phyloP scores from a whole-genome alignment of 2,113 vertebrate species.

The Burhinus bistriatus region DNA sequence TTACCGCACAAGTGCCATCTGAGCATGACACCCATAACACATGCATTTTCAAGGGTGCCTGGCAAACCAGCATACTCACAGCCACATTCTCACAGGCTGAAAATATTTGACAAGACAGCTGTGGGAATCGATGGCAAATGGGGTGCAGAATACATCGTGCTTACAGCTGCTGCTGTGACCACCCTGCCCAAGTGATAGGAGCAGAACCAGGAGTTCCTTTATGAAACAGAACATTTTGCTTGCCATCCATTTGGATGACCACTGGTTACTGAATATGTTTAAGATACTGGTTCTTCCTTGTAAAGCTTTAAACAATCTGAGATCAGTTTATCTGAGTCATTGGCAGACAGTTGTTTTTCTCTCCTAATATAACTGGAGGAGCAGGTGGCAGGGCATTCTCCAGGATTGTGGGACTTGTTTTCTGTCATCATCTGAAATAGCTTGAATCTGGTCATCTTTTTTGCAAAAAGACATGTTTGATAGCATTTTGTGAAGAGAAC shows the following conservation, averaged over 20 bases:
- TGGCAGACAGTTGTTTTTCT: not conserved
- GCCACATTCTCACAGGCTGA: not conserved
- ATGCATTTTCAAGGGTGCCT: not conserved
- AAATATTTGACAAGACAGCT: not conserved
- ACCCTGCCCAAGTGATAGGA: not conserved
- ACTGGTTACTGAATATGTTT: not conserved
- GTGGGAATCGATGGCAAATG: not conserved
- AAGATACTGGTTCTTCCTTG: not conserved
- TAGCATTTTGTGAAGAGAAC: not conserved
- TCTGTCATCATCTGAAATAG: not conserved
- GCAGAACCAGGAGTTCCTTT: not conserved
- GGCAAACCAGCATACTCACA: fast-evolving
- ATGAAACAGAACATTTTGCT: not conserved
- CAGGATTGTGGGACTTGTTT: not conserved
- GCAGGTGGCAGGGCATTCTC: not conserved
- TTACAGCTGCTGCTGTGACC: not conserved
- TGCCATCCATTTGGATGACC: not conserved
- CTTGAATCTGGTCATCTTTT: not conserved
- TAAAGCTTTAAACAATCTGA: not conserved
- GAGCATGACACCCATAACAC: not conserved
- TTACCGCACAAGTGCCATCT: not conserved
- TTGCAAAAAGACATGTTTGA: not conserved
- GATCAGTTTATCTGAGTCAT: not conserved
- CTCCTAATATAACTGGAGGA: not conserved
- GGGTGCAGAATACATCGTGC: not conserved